Evolutionary conservation across 2,113 vertebrate species (phyloP), one percentile per base, ranked within the genome.

Genomic region (Nestor notabilis): DNA sequence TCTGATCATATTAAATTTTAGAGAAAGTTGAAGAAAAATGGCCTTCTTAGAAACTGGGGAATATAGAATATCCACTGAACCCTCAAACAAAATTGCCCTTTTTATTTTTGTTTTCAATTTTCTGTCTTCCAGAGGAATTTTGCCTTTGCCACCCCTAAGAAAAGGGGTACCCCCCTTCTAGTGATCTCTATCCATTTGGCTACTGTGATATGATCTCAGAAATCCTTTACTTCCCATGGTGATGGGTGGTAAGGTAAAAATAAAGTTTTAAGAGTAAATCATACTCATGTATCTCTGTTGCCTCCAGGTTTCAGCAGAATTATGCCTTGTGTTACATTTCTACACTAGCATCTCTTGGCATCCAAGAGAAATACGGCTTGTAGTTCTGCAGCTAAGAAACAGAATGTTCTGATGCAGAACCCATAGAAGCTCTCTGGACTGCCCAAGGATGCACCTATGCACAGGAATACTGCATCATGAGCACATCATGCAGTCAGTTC

Each of bases 101-200:
- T 1, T 13, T 23, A 4, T 47, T n/a, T 5, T 61, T 78, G 65
- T 83, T 44, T n/a, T 0, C 17, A 49, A 4, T 82, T 78, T 43
- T 58, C 2, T 49, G 17, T 37, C 28, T 66, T 61, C 49, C 37
- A 82, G 16, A 29, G 10, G 24, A 84, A 63, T 43, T 75, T 24
- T 72, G 14, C 23, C 4, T 75, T 86, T 52, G 11, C 4, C 9
- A 58, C 39, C 6, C 31, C 25, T 24, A 18, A 7, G 53, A 49
- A 44, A 66, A 63, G 4, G 2, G 0, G 2, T 43, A 3, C 5
- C 5, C 4, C 5, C 10, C 3, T 56, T 53, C 15, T 6, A 29
- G 10, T 18, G 5, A 66, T 39, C 5, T 64, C 19, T 47, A 35
- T 44, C 8, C 17, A 52, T 78, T 58, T 1, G 1, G 28, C 20